These are phyloP conservation scores for Aphelenchoides besseyi DNA, from an alignment of 1,140 invertebrate genomes.

Conservation along the genomic window DNA sequence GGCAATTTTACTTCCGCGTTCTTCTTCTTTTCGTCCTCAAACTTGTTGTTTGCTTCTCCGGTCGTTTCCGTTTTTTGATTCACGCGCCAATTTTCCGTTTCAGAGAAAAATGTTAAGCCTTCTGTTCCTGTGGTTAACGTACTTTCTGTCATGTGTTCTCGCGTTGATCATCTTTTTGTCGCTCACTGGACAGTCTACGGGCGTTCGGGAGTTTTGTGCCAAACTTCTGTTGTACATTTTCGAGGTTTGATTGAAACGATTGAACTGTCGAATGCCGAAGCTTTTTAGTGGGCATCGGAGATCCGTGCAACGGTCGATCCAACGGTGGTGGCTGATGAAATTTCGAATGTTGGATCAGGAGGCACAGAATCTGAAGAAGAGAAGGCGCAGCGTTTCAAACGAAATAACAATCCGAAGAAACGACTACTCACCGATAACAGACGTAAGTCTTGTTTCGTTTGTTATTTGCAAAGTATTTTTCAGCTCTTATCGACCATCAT, in stretches of 20 bases:
- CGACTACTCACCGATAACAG: neutral
- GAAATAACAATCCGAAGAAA: too few relatives aligned
- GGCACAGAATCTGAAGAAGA: neutral
- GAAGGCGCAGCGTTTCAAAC: neutral
- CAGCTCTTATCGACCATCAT: slow-evolving; percentile 5
- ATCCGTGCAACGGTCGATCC: too few relatives aligned
- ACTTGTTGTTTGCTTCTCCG: too few relatives aligned
- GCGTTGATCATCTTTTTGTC: slow-evolving; percentile 24
- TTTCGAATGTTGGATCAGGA: neutral
- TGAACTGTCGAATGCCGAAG: neutral
- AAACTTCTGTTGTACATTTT: slow-evolving; percentile 22
- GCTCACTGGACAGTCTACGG: slow-evolving; percentile 23
- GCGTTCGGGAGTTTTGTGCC: slow-evolving; percentile 27
- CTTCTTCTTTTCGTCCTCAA: too few relatives aligned
- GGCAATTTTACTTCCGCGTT: too few relatives aligned
- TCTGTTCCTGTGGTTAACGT: too few relatives aligned
- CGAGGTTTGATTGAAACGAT: slow-evolving; percentile 23
- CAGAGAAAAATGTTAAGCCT: too few relatives aligned
- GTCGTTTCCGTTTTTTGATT: too few relatives aligned
- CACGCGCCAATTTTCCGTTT: too few relatives aligned
- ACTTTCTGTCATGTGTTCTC: too few relatives aligned
- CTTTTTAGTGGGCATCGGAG: slow-evolving; percentile 12
- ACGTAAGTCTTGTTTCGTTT: neutral
- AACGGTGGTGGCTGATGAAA: too few relatives aligned
- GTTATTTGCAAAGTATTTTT: neutral